Evolutionary conservation across 2,797 vertebrate genomes (phyloP).

Genomic region (Hemitrygon akajei): DNA sequence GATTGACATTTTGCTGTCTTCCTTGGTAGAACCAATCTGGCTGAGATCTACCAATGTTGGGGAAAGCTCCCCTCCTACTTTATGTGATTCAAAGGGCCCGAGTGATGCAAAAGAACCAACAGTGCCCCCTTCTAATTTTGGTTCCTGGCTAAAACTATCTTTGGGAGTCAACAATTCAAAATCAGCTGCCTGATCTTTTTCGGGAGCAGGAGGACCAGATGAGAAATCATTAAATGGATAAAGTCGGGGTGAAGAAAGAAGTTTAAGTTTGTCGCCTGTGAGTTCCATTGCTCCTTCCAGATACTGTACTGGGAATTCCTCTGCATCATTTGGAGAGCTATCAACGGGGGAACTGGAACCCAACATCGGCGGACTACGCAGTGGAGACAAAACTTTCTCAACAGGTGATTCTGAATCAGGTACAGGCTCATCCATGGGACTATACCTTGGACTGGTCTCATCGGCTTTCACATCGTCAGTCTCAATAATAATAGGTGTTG

Average conservation of each 20-base stretch:
- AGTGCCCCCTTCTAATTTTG: conserved; percentile 53
- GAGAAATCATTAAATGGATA: conserved; percentile 54
- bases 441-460: conserved; percentile 60
- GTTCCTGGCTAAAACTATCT: conserved; percentile 52
- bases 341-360: conserved; percentile 63
- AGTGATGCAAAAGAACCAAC: conserved; percentile 50
- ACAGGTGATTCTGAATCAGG: conserved; percentile 64
- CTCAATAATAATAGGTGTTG: conserved; percentile 76
- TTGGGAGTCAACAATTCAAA: conserved; percentile 55
- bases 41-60: conserved; percentile 66
- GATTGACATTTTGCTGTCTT: conserved; percentile 97
- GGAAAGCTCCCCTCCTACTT: conserved; percentile 59
- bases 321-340: conserved; percentile 55
- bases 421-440: conserved; percentile 77
- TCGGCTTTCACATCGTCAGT: conserved; percentile 78
- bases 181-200: conserved; percentile 60
- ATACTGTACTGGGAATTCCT: conserved; percentile 52
- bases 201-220: conserved; percentile 50
- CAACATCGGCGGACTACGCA: conserved; percentile 64
- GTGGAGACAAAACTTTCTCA: conserved; percentile 64
- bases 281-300: conserved; percentile 48
- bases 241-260: conserved; percentile 51
- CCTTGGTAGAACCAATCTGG: conserved; percentile 74
- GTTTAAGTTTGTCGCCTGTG: conserved; percentile 53
- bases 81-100: conserved; percentile 57